phyloP scores from a whole-genome alignment of 2,113 vertebrate genomes.

The Hymenochirus boettgeri region DNA sequence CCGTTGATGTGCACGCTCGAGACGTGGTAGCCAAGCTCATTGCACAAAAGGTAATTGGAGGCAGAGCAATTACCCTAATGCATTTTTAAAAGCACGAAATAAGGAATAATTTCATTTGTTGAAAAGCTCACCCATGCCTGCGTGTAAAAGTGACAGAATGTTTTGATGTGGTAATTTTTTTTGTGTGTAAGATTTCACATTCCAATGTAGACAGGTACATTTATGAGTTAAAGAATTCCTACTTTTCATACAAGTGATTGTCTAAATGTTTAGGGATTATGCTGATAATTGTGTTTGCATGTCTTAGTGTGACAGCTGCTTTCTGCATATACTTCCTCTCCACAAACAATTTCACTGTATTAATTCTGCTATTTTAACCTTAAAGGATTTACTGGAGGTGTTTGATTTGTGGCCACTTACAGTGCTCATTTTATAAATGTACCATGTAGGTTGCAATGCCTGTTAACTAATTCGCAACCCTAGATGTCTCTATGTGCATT shows the following conservation, averaged over 20 bases:
- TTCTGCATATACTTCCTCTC: constrained; percentile 39
- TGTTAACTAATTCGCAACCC: neutral
- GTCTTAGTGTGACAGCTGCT: constrained; percentile 59
- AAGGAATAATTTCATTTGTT: constrained; percentile 75
- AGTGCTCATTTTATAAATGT: neutral
- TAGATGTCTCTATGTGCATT: neutral
- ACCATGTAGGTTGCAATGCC: neutral
- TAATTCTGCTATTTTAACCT: neutral
- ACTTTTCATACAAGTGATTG: constrained; percentile 63
- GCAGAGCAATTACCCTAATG: constrained; percentile 94
- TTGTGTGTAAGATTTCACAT: constrained; percentile 43
- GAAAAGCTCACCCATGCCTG: constrained; percentile 79
- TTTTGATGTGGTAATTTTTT: constrained; percentile 81
- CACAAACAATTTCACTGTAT: constrained; percentile 7
- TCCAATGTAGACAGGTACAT: constrained; percentile 66
- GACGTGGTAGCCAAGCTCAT: constrained; percentile 77
- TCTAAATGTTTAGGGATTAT: constrained; percentile 71
- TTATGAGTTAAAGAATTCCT: constrained; percentile 68
- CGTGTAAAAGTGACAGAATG: constrained; percentile 80
- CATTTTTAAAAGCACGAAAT: constrained; percentile 88
- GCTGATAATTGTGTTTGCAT: constrained; percentile 49
- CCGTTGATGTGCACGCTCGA: constrained; percentile 78
- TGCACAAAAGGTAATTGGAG: constrained; percentile 87
- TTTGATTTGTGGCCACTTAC: neutral
- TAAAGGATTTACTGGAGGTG: neutral